Percentiles rank a stretch among this genome's conserved stretches.
phyloP scores from a whole-genome alignment of 2,888 invertebrate genomes.

The Mellilla xanthometata region DNA sequence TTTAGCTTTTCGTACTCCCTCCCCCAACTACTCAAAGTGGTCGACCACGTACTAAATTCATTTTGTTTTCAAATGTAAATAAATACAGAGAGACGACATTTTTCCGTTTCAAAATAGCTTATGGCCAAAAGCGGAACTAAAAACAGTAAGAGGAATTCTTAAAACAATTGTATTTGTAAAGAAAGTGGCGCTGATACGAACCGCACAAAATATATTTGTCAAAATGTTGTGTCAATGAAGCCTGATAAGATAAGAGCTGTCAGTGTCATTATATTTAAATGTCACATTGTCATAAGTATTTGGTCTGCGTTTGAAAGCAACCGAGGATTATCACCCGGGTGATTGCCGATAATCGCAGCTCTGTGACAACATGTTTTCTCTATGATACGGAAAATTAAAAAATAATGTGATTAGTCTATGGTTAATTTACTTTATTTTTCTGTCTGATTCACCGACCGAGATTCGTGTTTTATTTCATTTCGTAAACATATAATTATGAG shows the following conservation, averaged over 20 bases:
- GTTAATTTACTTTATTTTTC: slow-evolving; percentile 40
- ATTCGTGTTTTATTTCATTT: slow-evolving; percentile 20
- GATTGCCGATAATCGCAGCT: too few relatives aligned
- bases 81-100: slow-evolving; percentile 19
- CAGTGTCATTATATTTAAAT: background rate
- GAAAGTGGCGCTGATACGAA: slow-evolving; percentile 3
- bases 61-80: slow-evolving; percentile 17
- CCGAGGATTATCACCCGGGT: too few relatives aligned
- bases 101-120: background rate
- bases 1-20: slow-evolving; percentile 46
- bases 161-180: slow-evolving; percentile 22
- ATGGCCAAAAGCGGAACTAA: slow-evolving; percentile 1
- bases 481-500: slow-evolving; percentile 5
- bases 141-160: background rate
- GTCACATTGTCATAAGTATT: too few relatives aligned
- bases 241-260: slow-evolving; percentile 1
- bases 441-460: slow-evolving; percentile 43
- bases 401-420: slow-evolving; percentile 27
- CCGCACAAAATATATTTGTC: slow-evolving; percentile 2
- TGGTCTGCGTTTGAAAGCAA: too few relatives aligned
- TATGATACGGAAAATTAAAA: background rate
- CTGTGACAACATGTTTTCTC: background rate
- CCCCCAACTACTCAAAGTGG: slow-evolving; percentile 29
- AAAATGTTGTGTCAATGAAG: background rate
- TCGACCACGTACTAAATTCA: slow-evolving; percentile 4